phyloP scores from a whole-genome alignment of 2,113 vertebrate genomes.

The Mobula hypostoma region DNA sequence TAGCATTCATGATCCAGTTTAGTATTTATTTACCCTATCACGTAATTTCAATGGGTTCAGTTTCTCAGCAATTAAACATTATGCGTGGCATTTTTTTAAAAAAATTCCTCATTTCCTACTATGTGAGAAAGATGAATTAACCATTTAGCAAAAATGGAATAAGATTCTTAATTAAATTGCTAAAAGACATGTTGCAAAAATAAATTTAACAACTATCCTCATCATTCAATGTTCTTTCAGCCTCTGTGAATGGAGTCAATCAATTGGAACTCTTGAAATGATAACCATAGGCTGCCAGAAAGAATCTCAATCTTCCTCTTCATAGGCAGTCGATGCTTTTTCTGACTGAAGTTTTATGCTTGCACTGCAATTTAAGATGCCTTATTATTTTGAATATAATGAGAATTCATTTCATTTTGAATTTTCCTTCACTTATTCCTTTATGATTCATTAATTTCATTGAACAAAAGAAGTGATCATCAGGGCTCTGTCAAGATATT shows the following conservation, averaged over 20 bases:
- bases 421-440: background rate
- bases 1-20: background rate
- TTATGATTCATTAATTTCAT: background rate
- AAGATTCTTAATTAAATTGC: background rate
- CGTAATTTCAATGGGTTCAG: background rate
- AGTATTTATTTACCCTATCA: background rate
- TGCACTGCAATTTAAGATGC: background rate
- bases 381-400: background rate
- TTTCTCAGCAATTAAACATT: background rate
- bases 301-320: background rate
- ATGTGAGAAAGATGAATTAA: background rate
- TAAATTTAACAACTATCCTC: background rate
- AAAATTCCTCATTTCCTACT: background rate
- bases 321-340: background rate
- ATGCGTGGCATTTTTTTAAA: background rate
- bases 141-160: background rate
- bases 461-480: background rate
- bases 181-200: background rate
- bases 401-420: background rate
- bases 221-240: background rate
- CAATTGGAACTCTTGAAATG: background rate
- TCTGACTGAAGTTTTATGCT: slow-evolving; percentile 7
- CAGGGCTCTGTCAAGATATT: background rate
- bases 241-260: background rate
- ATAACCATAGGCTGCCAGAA: background rate